Base-by-base conservation (phyloP, 2,888 invertebrate species). In the Craniophora ligustri region DNA sequence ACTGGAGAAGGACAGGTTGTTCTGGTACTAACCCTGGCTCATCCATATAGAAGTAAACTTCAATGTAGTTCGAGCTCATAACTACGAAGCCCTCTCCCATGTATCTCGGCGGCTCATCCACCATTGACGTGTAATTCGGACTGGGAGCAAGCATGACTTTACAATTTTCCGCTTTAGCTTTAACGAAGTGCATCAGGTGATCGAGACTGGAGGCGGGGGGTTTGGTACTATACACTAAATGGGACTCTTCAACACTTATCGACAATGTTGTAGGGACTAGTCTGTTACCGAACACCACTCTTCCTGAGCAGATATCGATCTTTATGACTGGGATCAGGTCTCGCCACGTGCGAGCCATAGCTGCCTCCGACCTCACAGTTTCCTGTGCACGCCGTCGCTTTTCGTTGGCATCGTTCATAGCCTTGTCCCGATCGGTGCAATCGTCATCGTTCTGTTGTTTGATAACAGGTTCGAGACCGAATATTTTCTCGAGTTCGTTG, bases 81-180 rank as follows among this genome's bases (percentile, higher is more conserved):
- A 99, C 96, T 0, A 99, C 99, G 90, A 99, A 99, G 0, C 99
- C 99, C 91, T 99, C 99, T 3, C 99, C 99, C 99, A 99, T 99
- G 79, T 97, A 98, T 26, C 94, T 79, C 0, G 99, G 99, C 0
- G 99, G 99, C 77, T 98, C 98, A 88, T 98, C 98, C 4, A 97
- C 96, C 94, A 97, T 96, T 5, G 98, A 98, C 2, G 96, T 97
- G 86, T 98, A 99, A 81, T 98, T 98, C 1, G 98, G 97, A 91
- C 98, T 98, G 11, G 98, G 98, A n/a, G 98, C 98, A 64, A 99
- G 94, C 91, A 99, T 97, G 0, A 99, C 97, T 93, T 98, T 97
- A 63, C 98, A 97, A 89, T 98, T 99, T 86, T 99, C 99, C 5
- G 98, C 97, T 88, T 98, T 97, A 56, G 97, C 98, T 89, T 98